Evolutionary conservation across 2,113 vertebrate species (phyloP), one percentile per base, ranked within the genome.

Genomic region (Pardalotus punctatus): DNA sequence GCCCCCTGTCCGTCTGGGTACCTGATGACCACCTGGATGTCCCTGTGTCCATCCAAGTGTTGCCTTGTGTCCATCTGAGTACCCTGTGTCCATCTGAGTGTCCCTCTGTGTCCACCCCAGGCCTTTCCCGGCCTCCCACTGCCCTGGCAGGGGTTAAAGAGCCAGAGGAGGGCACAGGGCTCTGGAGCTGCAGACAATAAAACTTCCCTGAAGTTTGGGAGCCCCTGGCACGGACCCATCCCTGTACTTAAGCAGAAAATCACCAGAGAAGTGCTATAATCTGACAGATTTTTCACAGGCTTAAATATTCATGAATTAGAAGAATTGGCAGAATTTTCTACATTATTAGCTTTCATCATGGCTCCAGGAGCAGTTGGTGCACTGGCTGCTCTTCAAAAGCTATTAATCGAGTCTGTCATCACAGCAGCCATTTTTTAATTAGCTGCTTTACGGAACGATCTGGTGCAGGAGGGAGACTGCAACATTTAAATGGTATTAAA

Each of bases 301-400:
- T 98, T 98, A 98, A 98, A 98, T 98, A 98, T 98, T 98, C 98
- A 98, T 98, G 97, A 98, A 98, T 98, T 98, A 98, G 97, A 98
- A 91, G 97, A 98, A 98, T 97, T 98, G 98, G 98, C 98, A 98
- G 98, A 96, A 98, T 98, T 98, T 98, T 97, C 98, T 97, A 94
- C 97, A 91, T 97, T 98, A 98, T 98, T 98, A 98, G 97, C 98
- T 98, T 98, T 97, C 98, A 97, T 97, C 97, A 42, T 97, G 97
- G 98, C 97, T 97, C 86, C 96, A 96, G 97, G 95, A 98, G 97
- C 98, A 98, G 98, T 98, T 98, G 98, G 97, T 94, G 90, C 90
- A 77, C 97, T 98, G 98, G 98, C 97, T 95, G 97, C 97, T 97
- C 97, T 97, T 98, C 98, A 98, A 97, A 97, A 98, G 94, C 97